Evolutionary conservation across 1,140 invertebrate genomes (phyloP), one percentile per base, ranked within the genome.

Genomic region (Chrysopa pallens): DNA sequence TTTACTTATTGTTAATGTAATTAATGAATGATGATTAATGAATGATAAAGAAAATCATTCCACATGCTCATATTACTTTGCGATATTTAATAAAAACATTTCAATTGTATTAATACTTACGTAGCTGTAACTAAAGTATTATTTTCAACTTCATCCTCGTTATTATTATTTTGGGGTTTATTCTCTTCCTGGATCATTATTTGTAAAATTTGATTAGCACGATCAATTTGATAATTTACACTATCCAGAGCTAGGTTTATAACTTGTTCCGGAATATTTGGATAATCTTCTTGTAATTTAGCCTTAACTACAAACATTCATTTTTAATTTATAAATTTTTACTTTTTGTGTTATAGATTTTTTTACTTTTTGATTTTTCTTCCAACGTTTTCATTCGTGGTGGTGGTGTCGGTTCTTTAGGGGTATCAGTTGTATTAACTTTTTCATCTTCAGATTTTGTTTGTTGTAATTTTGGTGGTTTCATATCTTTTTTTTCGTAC

Each of bases 171-270:
- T 12, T 12, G 31, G 6, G 31, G 31, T 33, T 33, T 33, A 12
- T 44, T 29, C 27, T 75, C 72, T 47, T 76, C 73, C 46, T 69
- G 63, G 33, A 78, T 62, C 54, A 84, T 81, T 38, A 80, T 78
- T 44, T 73, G 63, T 39, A 88, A 62, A 50, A 88, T 83, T 56
- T 84, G 77, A 46, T 70, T 73, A 6, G 85, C 84, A 45, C 76
- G 66, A 50, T 80, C 74, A 57, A 87, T 80, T 46, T 87, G 79
- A 59, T 78, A 90, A 55, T 81, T 76, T 1, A 84, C 83, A 56
- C 83, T 86, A 52, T 91, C 86, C 50, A 90, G 62, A n/a, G 87
- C 87, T 53, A 90, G 76, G 6, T 74, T 65, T 23, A 90, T 76
- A 6, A 91, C 74, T 48, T 79, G 73, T 50, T 87, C 83, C 6